A percentile compares a stretch with the other conserved stretches of the same genome.
Evolutionary conservation across 2,113 vertebrate species (phyloP).

Genomic region (Chionis minor): DNA sequence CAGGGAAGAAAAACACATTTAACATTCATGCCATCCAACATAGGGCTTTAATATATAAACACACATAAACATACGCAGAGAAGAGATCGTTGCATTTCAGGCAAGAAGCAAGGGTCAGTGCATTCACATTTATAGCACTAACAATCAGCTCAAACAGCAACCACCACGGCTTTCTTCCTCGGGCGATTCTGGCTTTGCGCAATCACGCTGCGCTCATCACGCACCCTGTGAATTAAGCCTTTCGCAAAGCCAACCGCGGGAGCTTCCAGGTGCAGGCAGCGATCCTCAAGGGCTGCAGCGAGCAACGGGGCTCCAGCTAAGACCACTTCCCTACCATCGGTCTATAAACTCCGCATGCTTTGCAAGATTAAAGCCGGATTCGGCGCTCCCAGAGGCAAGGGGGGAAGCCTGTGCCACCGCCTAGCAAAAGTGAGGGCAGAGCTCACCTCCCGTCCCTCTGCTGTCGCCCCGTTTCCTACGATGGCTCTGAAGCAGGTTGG

Average conservation of each 20-base stretch:
- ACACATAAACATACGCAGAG: neutral
- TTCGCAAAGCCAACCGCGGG: neutral
- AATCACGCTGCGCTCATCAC: neutral
- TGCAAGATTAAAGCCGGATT: neutral
- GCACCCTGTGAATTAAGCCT: neutral
- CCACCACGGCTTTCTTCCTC: neutral
- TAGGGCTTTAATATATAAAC: neutral
- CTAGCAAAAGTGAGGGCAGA: neutral
- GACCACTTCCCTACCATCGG: neutral
- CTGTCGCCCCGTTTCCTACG: accelerated
- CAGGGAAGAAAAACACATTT: neutral
- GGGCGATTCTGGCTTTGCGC: neutral
- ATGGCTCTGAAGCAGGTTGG: neutral
- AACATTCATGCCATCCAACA: neutral
- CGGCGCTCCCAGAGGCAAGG: neutral
- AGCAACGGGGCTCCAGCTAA: accelerated
- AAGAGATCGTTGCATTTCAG: neutral
- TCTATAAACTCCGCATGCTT: neutral
- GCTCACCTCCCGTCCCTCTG: neutral
- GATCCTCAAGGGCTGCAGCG: neutral
- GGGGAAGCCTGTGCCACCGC: neutral
- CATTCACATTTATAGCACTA: neutral
- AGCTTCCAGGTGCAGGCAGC: neutral
- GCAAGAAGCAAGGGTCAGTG: neutral
- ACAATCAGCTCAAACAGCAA: neutral